These are phyloP conservation scores for Pavo muticus DNA, from an alignment of 2,113 vertebrate species.

Conservation along the genomic window DNA sequence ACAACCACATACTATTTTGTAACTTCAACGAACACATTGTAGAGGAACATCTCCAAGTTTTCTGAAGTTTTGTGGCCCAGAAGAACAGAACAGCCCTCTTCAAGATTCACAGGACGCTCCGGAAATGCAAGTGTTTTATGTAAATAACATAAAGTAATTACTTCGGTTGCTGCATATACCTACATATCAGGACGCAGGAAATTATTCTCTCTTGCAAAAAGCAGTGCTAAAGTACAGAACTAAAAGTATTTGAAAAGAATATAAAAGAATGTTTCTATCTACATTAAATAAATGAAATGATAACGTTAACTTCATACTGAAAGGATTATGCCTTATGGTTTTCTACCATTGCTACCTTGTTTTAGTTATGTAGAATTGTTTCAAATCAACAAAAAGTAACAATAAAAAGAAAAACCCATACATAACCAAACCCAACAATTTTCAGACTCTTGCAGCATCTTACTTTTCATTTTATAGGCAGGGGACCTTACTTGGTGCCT, in stretches of 20 bases:
- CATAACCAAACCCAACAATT: background rate
- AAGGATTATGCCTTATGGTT: background rate
- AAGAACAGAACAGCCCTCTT: background rate
- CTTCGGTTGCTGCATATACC: background rate
- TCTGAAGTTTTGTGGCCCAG: background rate
- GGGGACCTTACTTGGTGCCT: background rate
- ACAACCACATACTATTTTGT: background rate
- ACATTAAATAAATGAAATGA: background rate
- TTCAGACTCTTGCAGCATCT: background rate
- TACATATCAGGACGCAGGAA: background rate
- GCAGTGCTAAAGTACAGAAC: background rate
- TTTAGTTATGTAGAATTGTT: background rate
- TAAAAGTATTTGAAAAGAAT: background rate
- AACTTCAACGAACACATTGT: background rate
- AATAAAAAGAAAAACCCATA: background rate
- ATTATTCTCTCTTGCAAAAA: background rate
- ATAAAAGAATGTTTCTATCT: background rate
- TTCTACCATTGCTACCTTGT: background rate
- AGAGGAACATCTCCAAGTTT: background rate
- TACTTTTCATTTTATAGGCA: background rate
- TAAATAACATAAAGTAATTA: background rate
- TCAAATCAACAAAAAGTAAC: background rate
- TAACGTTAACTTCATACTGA: background rate
- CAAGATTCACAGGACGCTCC: background rate
- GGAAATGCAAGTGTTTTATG: slow-evolving; percentile 5